Evolutionary conservation across 2,888 invertebrate genomes (phyloP), one percentile per base, ranked within the genome.

Genomic region (Slavum lentiscoides): DNA sequence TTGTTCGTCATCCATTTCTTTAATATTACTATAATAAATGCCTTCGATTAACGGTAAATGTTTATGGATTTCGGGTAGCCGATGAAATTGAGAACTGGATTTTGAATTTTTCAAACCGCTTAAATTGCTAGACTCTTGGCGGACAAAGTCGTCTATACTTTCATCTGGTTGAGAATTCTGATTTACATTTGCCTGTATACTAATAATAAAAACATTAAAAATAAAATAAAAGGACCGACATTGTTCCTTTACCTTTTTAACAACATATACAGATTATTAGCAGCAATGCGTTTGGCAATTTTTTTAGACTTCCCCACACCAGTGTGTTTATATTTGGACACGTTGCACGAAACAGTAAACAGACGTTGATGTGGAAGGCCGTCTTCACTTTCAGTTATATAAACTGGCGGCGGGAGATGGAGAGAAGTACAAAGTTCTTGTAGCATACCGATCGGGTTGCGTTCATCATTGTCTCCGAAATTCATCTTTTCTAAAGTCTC

Each of bases 351-450:
- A 85, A 97, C 96, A 0, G 96, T 94, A 86, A 98, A 98, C 84
- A 95, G 93, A 62, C 96, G 90, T 86, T 97, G 97, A 86, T 97
- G 97, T 0, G 97, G 97, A 82, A 96, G 88, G 62, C 97, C 93
- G 85, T 94, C 94, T 86, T 95, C 95, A 86, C 90, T 91, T 86
- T 91, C 94, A 84, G 95, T 95, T 84, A 95, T 94, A 86, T 98
- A 98, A 43, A 92, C 91, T 43, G 98, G 98, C 62, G 97, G 97
- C 53, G 96, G 96, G 94, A 97, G 95, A 84, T 96, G 93, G 76
- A 94, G 91, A 64, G 96, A 95, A 95, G 97, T 97, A 86, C 97
- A 97, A 87, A 97, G 91, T 87, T 98, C 98, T 87, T 94, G 94
- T 77, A 98, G 89, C 89, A 95, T 94, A 23, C 98, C 98, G 83